A percentile compares a stretch with the other conserved stretches of the same genome.
Conservation (phyloP, 1,140 invertebrate genomes). For the Ptiloglossa arizonensis region DNA sequence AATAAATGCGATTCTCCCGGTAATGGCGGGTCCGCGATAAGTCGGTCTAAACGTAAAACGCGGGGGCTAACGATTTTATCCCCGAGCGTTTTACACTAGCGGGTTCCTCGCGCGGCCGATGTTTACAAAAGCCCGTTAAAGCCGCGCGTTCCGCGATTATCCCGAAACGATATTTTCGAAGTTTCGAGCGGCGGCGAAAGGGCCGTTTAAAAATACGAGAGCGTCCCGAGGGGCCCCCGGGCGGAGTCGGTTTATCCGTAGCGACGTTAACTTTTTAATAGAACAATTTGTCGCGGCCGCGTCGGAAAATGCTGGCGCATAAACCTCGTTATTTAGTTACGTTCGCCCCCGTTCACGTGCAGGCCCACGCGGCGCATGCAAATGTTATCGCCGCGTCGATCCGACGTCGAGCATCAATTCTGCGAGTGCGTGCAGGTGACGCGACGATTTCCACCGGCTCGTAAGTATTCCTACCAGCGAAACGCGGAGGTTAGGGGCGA, state of each 20-base stretch:
- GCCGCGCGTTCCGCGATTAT: not conserved
- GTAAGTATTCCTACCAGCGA: not conserved
- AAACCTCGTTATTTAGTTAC: slow-evolving; percentile 63
- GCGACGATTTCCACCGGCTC: slow-evolving; percentile 18
- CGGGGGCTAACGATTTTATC: not conserved
- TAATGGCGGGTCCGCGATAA: too few species aligned
- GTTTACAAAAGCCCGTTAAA: not conserved
- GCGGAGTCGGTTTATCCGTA: slow-evolving; percentile 2
- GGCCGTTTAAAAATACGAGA: not conserved
- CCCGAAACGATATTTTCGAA: not conserved
- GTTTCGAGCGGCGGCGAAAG: not conserved
- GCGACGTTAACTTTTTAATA: slow-evolving; percentile 57
- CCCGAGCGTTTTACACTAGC: not conserved
- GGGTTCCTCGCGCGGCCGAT: not conserved
- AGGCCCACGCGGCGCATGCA: slow-evolving; percentile 57
- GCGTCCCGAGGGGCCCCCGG: accelerated
- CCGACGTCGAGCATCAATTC: slow-evolving; percentile 60
- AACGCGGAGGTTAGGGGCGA: too few species aligned
- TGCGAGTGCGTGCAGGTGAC: slow-evolving; percentile 44
- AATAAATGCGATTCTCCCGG: too few species aligned
- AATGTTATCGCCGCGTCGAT: slow-evolving; percentile 61
- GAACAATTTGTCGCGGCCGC: slow-evolving; percentile 58
- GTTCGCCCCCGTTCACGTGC: slow-evolving; percentile 54
- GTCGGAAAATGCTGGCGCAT: slow-evolving; percentile 53
- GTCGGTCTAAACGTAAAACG: not conserved